A percentile compares a stretch with the other conserved stretches of the same genome.
phyloP scores from a whole-genome alignment of 2,113 vertebrate species.

The Gymnarchus niloticus region DNA sequence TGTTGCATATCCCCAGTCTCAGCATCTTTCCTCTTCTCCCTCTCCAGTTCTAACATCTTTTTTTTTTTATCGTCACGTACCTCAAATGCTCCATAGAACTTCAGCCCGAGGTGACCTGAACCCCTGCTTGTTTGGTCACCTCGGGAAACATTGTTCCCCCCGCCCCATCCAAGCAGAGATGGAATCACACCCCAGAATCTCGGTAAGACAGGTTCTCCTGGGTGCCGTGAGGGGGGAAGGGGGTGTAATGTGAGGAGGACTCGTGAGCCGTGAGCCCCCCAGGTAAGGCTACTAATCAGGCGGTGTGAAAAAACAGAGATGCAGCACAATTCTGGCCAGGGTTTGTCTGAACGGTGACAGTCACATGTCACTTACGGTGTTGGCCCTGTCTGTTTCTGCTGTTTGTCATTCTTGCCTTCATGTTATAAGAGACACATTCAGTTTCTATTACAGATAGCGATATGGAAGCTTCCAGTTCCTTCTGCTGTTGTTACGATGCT shows the following conservation, averaged over 20 bases:
- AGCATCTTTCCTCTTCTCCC: background rate
- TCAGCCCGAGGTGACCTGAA: slow-evolving; percentile 44
- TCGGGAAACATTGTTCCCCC: no score
- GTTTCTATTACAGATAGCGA: background rate
- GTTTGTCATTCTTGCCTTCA: background rate
- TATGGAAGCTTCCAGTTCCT: background rate
- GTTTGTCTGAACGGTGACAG: no score
- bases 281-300: no score
- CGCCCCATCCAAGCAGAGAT: slow-evolving; percentile 37
- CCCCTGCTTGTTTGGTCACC: no score
- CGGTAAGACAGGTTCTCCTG: background rate
- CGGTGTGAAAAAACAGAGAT: no score
- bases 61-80: slow-evolving; percentile 50
- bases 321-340: no score
- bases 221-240: background rate
- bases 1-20: slow-evolving; percentile 22
- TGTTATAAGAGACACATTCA: background rate
- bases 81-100: slow-evolving; percentile 43
- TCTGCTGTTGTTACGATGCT: background rate
- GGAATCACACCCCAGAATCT: slow-evolving; percentile 40
- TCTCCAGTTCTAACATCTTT: background rate
- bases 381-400: background rate
- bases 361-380: no score
- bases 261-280: background rate
- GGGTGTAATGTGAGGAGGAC: background rate